Base-by-base conservation (phyloP, 2,113 vertebrate genomes). In the Cathartes aura region DNA sequence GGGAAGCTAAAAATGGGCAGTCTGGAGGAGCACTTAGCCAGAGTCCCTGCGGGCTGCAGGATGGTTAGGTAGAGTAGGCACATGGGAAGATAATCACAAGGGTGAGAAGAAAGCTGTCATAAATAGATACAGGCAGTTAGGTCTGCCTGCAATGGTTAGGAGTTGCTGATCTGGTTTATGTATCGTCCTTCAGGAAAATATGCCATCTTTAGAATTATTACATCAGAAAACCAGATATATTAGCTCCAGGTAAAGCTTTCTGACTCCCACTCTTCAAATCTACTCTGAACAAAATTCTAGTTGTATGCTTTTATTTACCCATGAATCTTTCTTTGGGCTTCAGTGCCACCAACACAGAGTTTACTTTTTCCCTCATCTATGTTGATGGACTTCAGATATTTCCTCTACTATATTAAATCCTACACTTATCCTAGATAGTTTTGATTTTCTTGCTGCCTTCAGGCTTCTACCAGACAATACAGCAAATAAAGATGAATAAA, bases 361-460 rank as follows among this genome's bases (percentile, higher is more conserved):
- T 95, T 75, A 67, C 36, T 58, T 96, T 91, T 91, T 8, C 21
- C 36, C 14, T 88, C 34, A 73, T 62, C 34, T 80, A 0, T 70
- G 34, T 63, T 73, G 78, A 86, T 47, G 50, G 29, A 42, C 45
- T 66, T 62, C n/a, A 58, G 72, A 58, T 83, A 94, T 76, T 89
- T 85, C 68, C 16, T 40, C 50, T 66, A 38, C 32, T 87, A 1
- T 53, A 79, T 68, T 58, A 84, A 89, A 81, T 76, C 9, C 48
- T 68, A 53, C 38, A 58, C 9, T 89, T 82, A 64, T 14, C 32
- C 24, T 40, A 53, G n/a, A 62, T 38, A 75, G 19, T n/a, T 93
- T 82, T 82, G 43, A 80, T 91, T 93, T 92, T 93, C 45, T 50
- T 87, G 43, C 40, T 90, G n/a, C 22, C 43, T 93, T 95, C 76